phyloP scores from a whole-genome alignment of 2,113 vertebrate genomes.

The Naja naja region DNA sequence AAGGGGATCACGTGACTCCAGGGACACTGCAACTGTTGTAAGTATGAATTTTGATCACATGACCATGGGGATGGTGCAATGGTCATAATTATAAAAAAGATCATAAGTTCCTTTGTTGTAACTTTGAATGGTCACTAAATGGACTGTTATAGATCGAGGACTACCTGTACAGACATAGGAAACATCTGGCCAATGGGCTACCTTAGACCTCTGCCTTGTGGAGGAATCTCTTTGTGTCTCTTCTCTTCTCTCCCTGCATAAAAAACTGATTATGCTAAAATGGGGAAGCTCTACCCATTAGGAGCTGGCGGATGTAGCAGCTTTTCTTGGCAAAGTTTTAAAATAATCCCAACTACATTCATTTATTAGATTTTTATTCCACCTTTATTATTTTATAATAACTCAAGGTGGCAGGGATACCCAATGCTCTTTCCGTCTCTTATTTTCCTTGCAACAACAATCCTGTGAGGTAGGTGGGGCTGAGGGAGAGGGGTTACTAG shows the following conservation, averaged over 20 bases:
- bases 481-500: not conserved
- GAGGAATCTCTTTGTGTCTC: not conserved
- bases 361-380: not conserved
- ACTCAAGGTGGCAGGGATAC: not conserved
- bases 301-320: not conserved
- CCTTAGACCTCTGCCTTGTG: not conserved
- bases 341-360: not conserved
- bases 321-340: not conserved
- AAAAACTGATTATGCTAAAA: not conserved
- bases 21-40: too few relatives aligned
- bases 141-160: not conserved
- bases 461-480: not conserved
- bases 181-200: not conserved
- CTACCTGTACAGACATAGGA: not conserved
- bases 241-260: not conserved
- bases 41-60: not conserved
- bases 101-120: not conserved
- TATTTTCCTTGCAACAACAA: not conserved
- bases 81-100: too few relatives aligned
- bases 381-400: not conserved
- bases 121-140: not conserved
- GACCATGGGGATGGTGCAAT: not conserved
- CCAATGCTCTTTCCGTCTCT: not conserved
- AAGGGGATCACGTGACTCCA: not conserved
- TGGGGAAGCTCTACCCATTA: not conserved